Base-by-base conservation (phyloP, 2,888 invertebrate genomes). In the Lottia gigantea region DNA sequence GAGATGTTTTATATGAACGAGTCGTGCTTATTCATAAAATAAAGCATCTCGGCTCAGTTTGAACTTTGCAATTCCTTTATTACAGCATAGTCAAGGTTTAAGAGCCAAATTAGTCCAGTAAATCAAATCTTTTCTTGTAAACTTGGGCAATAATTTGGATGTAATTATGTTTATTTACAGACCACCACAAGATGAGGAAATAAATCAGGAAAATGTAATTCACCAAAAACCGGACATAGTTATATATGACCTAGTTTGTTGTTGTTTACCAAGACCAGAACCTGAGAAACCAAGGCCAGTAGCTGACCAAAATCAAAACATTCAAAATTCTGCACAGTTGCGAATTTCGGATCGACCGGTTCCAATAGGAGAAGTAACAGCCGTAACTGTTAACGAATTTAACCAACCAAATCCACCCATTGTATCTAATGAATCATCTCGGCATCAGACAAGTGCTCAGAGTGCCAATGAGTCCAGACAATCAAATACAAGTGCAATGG, bases 81-180 rank as follows among this genome's bases (percentile, higher is more conserved):
- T 26, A n/a, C 26, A 12, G 15, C 31, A 16, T 15, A 11, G 23
- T 70, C 65, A 15, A 65, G 65, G 70, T 31, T 62, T 45, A n/a
- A n/a, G n/a, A 40, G 31, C 31, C 31, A 31, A 31, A 31, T 3
- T 31, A 31, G 6, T 31, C 31, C 6, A 31, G 31, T 6, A 31
- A 3, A 3, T 31, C 2, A 31, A 31, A 31, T 6, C 2, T 2
- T 2, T 31, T 31, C 31, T 31, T 31, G 2, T 31, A 3, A 2
- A 31, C 31, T n/a, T n/a, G n/a, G 31, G 31, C 31, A 31, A 31
- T 6, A 31, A n/a, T n/a, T 8, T 40, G 1, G 6, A 40, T 40
- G 2, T 40, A 8, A 11, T 40, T 11, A 40, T 11, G 40, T 55
- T 55, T 23, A 23, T 14, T 55, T 55, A 55, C 55, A 55, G 55